A percentile compares a stretch with the other conserved stretches of the same genome.
Conservation (phyloP, 2,888 invertebrate species). For the Thymelicus sylvestris region DNA sequence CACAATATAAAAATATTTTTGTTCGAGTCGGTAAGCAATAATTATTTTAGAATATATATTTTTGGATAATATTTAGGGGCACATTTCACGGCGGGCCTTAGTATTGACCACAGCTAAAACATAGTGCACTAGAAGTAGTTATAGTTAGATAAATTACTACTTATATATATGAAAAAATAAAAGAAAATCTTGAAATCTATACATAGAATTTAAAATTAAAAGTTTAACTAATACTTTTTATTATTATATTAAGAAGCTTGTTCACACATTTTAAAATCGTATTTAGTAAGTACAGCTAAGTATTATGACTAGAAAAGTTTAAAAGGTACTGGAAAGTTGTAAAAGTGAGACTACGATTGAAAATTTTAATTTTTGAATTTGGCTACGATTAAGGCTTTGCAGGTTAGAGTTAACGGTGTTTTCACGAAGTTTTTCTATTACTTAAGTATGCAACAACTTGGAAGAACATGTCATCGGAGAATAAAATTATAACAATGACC, state of each 20-base stretch:
- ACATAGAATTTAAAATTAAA: conserved; percentile 82
- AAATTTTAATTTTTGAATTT: conserved; percentile 55
- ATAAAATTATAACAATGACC: background rate
- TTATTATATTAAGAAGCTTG: conserved; percentile 82
- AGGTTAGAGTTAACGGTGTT: conserved; percentile 46
- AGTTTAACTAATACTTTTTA: conserved; percentile 83
- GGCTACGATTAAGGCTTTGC: conserved; percentile 49
- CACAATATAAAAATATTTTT: conserved; percentile 20
- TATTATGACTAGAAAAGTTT: conserved; percentile 62
- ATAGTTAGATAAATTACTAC: conserved; percentile 81
- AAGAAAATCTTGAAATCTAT: conserved; percentile 81
- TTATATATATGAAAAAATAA: conserved; percentile 68
- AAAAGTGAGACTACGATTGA: conserved; percentile 66
- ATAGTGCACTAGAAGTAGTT: conserved; percentile 81
- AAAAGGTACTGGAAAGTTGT: conserved; percentile 61
- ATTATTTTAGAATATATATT: conserved; percentile 36
- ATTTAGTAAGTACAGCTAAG: conserved; percentile 78
- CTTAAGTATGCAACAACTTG: conserved; percentile 34
- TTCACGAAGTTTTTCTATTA: conserved; percentile 45
- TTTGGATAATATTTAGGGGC: conserved; percentile 49
- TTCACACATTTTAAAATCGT: conserved; percentile 84
- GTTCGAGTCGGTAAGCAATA: conserved; percentile 24
- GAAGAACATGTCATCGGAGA: conserved; percentile 7
- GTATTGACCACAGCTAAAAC: conserved; percentile 82
- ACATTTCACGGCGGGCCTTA: conserved; percentile 65